Evolutionary conservation across 2,888 invertebrate genomes (phyloP).

Genomic region (Lordiphosa fenestrarum): DNA sequence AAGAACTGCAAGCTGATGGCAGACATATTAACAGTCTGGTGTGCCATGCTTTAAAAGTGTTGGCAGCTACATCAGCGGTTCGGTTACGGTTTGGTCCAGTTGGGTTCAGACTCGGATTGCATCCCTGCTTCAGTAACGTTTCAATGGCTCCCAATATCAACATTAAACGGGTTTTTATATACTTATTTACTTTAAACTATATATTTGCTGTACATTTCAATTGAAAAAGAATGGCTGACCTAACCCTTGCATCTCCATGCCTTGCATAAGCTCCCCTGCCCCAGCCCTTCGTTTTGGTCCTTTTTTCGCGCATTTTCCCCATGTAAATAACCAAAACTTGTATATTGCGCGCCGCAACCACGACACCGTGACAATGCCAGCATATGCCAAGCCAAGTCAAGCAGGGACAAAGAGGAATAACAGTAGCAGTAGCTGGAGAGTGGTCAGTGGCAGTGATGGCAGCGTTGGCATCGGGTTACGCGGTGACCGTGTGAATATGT

Average conservation of each 20-base stretch:
- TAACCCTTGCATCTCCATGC: background rate
- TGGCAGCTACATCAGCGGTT: too few species aligned
- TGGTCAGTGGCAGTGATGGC: slow-evolving; percentile 29
- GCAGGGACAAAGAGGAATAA: slow-evolving; percentile 16
- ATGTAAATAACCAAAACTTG: slow-evolving; percentile 64
- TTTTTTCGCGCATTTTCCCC: slow-evolving; percentile 37
- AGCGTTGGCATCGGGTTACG: slow-evolving; percentile 24
- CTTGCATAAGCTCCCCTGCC: background rate
- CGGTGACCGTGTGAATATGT: slow-evolving; percentile 56
- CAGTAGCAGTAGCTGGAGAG: slow-evolving; percentile 9
- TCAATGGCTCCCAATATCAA: too few species aligned
- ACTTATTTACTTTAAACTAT: too few species aligned
- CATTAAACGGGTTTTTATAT: too few species aligned
- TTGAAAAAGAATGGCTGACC: too few species aligned
- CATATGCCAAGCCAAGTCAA: slow-evolving; percentile 44
- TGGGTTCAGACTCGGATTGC: too few species aligned
- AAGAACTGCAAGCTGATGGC: too few species aligned
- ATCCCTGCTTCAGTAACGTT: too few species aligned
- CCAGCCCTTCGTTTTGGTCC: background rate
- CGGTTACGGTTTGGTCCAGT: too few species aligned
- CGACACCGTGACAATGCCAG: slow-evolving; percentile 66
- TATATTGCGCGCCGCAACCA: slow-evolving; percentile 63
- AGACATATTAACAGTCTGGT: too few species aligned
- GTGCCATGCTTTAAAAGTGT: too few species aligned
- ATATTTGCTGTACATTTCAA: too few species aligned